phyloP scores from a whole-genome alignment of 2,113 vertebrate species.

The Hemibates koningsi region DNA sequence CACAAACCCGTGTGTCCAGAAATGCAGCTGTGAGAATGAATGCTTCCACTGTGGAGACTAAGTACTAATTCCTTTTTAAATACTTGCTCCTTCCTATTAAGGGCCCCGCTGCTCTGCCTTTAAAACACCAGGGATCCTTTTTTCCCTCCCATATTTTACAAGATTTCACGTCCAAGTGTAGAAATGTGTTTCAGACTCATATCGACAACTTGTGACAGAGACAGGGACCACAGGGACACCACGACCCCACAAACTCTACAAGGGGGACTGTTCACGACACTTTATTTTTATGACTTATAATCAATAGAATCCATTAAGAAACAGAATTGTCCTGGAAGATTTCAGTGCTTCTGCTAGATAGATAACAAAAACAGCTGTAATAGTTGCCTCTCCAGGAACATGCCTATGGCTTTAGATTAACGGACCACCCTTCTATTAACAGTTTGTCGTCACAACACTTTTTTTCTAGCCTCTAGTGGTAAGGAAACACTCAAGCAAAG shows the following conservation, averaged over 20 bases:
- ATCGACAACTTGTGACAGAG: not conserved
- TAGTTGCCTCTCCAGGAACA: not conserved
- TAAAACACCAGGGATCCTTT: not conserved
- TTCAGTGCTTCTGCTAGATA: not conserved
- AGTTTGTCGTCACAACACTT: slow-evolving; percentile 16
- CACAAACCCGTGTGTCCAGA: slow-evolving; percentile 49
- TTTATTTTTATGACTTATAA: slow-evolving; percentile 43
- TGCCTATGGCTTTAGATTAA: slow-evolving; percentile 26
- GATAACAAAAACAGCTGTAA: slow-evolving; percentile 9
- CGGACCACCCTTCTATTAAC: not conserved
- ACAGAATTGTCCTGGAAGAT: not conserved
- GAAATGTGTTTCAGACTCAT: not conserved
- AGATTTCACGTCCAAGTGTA: not conserved
- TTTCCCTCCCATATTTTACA: not conserved
- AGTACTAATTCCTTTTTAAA: slow-evolving; percentile 54
- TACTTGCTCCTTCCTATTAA: slow-evolving; percentile 27
- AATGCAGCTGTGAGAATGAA: slow-evolving; percentile 70
- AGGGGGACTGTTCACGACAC: not conserved
- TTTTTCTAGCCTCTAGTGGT: not conserved
- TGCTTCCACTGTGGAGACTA: slow-evolving; percentile 62
- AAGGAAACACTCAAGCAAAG: slow-evolving; percentile 34
- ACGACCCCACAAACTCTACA: not conserved
- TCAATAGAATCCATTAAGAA: slow-evolving; percentile 42
- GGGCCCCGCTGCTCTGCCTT: slow-evolving; percentile 16
- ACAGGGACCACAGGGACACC: not conserved